phyloP scores from a whole-genome alignment of 2,113 vertebrate species.

The Esox niger region DNA sequence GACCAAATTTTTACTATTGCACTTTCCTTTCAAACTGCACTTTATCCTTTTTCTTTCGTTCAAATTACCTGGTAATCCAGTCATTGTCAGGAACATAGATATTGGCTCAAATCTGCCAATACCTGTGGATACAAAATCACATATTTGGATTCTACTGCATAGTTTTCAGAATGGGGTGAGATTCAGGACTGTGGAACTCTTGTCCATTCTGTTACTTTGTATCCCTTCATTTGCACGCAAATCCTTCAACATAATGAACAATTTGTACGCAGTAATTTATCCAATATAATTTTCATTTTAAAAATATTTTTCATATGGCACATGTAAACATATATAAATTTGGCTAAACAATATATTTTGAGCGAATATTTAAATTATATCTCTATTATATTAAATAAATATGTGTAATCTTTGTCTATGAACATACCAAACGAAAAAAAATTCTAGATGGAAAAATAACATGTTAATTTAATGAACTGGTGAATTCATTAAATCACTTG shows the following conservation, averaged over 20 bases:
- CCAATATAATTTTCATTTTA: slow-evolving; percentile 30
- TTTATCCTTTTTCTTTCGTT: slow-evolving; percentile 24
- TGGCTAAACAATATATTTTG: slow-evolving; percentile 57
- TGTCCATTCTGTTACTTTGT: slow-evolving; percentile 25
- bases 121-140: slow-evolving; percentile 61
- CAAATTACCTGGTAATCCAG: slow-evolving; percentile 41
- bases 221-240: background rate
- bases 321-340: slow-evolving; percentile 59
- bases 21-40: slow-evolving; percentile 66
- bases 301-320: slow-evolving; percentile 69
- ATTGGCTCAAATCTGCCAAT: slow-evolving; percentile 52
- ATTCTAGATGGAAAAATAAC: slow-evolving; percentile 69
- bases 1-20: slow-evolving; percentile 69
- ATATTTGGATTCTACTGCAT: slow-evolving; percentile 65
- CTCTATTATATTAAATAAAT: slow-evolving; percentile 48
- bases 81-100: slow-evolving; percentile 24
- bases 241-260: background rate
- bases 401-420: background rate
- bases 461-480: slow-evolving; percentile 50
- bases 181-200: slow-evolving; percentile 51
- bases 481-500: slow-evolving; percentile 64
- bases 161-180: slow-evolving; percentile 48
- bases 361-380: slow-evolving; percentile 49
- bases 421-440: slow-evolving; percentile 63
- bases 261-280: slow-evolving; percentile 20